Conservation (phyloP, 2,888 invertebrate species). For the Andrena marginata region DNA sequence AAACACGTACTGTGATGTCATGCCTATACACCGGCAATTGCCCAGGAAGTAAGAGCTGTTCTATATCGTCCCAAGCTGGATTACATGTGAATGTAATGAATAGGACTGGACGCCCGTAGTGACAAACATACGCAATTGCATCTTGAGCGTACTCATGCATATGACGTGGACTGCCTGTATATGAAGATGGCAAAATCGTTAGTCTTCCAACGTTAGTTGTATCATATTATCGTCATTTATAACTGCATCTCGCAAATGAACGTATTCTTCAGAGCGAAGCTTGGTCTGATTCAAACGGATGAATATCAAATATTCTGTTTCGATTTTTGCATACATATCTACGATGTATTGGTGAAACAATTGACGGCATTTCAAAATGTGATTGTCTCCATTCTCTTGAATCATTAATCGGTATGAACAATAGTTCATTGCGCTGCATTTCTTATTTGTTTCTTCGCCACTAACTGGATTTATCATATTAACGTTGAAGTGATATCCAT, state of each 20-base stretch:
- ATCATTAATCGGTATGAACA: constrained; percentile 73
- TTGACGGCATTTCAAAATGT: constrained; percentile 72
- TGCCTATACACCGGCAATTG: neutral
- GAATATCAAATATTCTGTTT: constrained; percentile 78
- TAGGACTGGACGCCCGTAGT: constrained; percentile 80
- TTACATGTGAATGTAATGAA: constrained; percentile 71
- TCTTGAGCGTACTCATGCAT: constrained; percentile 71
- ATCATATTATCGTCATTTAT: constrained; percentile 55
- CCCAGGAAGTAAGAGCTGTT: neutral
- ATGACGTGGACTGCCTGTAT: constrained; percentile 80
- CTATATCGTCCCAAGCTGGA: constrained; percentile 65
- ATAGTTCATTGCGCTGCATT: constrained; percentile 52
- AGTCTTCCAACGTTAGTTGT: constrained; percentile 31
- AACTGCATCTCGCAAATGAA: constrained; percentile 34
- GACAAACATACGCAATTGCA: constrained; percentile 75
- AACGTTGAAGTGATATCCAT: no score
- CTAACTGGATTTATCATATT: no score
- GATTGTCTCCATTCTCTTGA: constrained; percentile 67
- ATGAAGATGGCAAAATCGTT: constrained; percentile 67
- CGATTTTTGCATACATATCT: constrained; percentile 83
- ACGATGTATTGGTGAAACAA: constrained; percentile 81
- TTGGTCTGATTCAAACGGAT: constrained; percentile 47
- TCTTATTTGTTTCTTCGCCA: no score
- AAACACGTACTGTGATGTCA: neutral
- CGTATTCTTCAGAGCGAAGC: no score